Conservation (phyloP, 2,113 vertebrate genomes). For the Notiomystis cincta region DNA sequence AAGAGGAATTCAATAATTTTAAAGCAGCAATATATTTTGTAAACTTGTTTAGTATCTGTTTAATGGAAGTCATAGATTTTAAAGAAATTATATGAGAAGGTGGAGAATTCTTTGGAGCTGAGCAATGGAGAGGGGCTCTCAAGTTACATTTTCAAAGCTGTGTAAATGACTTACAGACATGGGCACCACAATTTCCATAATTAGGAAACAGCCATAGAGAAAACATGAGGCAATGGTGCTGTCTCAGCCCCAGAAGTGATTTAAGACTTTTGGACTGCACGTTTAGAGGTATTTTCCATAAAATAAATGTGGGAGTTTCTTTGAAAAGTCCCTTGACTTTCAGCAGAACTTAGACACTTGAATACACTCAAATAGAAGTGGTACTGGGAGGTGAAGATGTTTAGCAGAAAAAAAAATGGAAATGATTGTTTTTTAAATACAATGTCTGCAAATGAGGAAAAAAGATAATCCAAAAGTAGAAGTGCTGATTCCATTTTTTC, state of each 20-base stretch:
- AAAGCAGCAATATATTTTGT: not conserved
- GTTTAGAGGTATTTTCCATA: not conserved
- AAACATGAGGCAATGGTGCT: not conserved
- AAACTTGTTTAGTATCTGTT: not conserved
- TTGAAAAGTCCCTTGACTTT: not conserved
- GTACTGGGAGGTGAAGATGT: not conserved
- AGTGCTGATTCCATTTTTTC: not conserved
- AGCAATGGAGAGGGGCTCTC: not conserved
- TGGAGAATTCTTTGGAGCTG: not conserved
- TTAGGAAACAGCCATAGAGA: not conserved
- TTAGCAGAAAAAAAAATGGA: not conserved
- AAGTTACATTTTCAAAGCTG: not conserved
- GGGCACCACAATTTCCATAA: not conserved
- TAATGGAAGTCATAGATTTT: not conserved
- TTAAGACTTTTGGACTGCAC: not conserved
- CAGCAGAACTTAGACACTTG: not conserved
- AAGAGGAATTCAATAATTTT: not conserved
- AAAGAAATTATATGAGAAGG: not conserved
- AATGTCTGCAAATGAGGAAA: not conserved
- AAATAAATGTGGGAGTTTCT: not conserved
- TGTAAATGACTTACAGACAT: not conserved
- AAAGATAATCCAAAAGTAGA: not conserved
- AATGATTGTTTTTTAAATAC: not conserved
- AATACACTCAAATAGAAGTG: not conserved
- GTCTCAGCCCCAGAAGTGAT: not conserved